These are phyloP conservation scores for Poecilus cupreus DNA, from an alignment of 2,888 invertebrate species.

Conservation along the genomic window DNA sequence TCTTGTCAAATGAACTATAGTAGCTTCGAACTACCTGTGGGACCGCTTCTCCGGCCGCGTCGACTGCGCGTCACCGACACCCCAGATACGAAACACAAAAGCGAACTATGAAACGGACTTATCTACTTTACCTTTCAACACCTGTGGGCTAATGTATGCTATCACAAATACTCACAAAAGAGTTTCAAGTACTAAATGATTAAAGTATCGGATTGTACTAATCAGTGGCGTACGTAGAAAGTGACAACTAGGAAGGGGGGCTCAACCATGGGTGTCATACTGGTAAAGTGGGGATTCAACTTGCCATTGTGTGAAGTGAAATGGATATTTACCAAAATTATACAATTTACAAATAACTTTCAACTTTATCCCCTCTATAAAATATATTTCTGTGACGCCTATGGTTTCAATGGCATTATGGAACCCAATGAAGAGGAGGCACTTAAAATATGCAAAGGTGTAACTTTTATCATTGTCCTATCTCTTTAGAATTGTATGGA, in stretches of 20 bases:
- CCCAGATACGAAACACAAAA: background rate
- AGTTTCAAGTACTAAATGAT: background rate
- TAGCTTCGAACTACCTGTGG: background rate
- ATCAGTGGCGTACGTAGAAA: conserved; percentile 1
- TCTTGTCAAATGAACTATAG: background rate
- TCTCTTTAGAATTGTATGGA: background rate
- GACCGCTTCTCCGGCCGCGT: background rate
- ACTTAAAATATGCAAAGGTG: conserved; percentile 9
- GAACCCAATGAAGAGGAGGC: background rate
- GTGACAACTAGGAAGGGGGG: background rate
- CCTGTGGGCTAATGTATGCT: background rate
- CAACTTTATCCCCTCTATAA: background rate
- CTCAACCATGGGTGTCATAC: background rate
- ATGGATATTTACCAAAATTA: background rate
- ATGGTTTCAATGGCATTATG: background rate
- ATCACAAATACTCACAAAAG: background rate
- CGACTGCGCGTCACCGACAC: background rate
- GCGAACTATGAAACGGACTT: background rate
- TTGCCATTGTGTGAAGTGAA: conserved; percentile 1
- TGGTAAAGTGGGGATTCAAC: background rate
- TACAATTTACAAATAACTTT: background rate
- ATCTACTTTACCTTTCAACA: background rate
- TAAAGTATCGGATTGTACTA: background rate
- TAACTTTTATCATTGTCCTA: background rate
- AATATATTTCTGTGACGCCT: background rate